These are phyloP conservation scores for Arizona elegans DNA, from an alignment of 2,113 vertebrate species.

Conservation along the genomic window DNA sequence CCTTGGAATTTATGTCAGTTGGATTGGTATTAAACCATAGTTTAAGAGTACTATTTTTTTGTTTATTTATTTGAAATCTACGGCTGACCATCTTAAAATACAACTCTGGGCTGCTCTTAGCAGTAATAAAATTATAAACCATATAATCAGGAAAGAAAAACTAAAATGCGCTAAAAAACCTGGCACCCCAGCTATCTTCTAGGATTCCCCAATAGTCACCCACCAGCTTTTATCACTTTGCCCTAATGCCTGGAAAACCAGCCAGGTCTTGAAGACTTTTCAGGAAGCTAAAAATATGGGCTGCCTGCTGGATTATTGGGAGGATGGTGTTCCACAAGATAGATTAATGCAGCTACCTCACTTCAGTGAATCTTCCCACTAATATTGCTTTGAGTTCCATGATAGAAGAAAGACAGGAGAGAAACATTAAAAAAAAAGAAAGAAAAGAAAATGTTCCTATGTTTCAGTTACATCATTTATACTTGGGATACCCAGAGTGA, in stretches of 20 bases:
- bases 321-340: neutral
- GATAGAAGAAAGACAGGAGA: neutral
- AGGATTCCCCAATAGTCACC: neutral
- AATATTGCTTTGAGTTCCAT: neutral
- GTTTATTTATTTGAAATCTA: neutral
- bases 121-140: neutral
- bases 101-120: neutral
- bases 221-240: neutral
- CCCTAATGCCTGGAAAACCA: neutral
- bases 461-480: neutral
- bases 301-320: neutral
- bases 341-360: neutral
- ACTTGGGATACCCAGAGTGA: neutral
- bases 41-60: neutral
- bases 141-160: neutral
- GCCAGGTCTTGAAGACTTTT: neutral
- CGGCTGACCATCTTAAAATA: neutral
- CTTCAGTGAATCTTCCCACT: neutral
- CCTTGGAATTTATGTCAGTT: neutral
- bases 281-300: neutral
- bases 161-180: neutral
- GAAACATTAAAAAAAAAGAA: neutral
- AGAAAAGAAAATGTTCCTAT: neutral
- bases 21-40: neutral
- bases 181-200: neutral